phyloP scores from a whole-genome alignment of 92 coral and sea anemone genomes.

The Palythoa heliodiscus region DNA sequence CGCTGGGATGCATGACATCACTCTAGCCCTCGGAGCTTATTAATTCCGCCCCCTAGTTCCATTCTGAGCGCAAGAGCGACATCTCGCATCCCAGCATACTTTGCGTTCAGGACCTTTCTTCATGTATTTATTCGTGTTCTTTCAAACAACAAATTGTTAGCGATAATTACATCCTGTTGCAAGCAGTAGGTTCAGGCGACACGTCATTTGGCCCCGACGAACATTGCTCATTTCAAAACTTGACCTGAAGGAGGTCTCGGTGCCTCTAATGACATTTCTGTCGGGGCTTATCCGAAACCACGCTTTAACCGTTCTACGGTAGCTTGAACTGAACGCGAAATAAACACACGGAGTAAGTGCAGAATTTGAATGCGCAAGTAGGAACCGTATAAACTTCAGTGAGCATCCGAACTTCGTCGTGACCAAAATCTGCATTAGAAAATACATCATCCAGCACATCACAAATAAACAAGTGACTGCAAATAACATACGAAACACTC shows the following conservation, averaged over 20 bases:
- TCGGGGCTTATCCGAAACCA: not conserved
- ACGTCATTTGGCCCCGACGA: not conserved
- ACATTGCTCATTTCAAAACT: not conserved
- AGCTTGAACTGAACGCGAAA: constrained; percentile 11
- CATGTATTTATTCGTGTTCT: too few species aligned
- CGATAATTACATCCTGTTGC: too few species aligned
- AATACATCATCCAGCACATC: constrained; percentile 37
- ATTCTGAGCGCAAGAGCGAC: too few species aligned
- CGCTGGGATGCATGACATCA: too few species aligned
- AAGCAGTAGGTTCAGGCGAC: too few species aligned
- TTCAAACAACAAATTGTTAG: too few species aligned
- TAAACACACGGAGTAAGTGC: constrained; percentile 17
- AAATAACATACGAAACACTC: constrained; percentile 33
- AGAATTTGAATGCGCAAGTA: constrained; percentile 28
- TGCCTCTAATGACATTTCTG: not conserved
- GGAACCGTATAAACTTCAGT: constrained; percentile 16
- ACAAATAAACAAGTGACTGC: constrained; percentile 18
- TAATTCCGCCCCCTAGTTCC: too few species aligned
- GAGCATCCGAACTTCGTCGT: constrained; percentile 4
- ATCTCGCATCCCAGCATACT: too few species aligned
- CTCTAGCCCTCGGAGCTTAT: too few species aligned
- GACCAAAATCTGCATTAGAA: not conserved
- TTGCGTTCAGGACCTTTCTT: too few species aligned
- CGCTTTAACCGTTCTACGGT: not conserved
- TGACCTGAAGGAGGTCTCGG: not conserved